Percentiles rank a stretch among this genome's conserved stretches.
phyloP scores from a whole-genome alignment of 1,140 invertebrate species.

The Pogonomyrmex barbatus region DNA sequence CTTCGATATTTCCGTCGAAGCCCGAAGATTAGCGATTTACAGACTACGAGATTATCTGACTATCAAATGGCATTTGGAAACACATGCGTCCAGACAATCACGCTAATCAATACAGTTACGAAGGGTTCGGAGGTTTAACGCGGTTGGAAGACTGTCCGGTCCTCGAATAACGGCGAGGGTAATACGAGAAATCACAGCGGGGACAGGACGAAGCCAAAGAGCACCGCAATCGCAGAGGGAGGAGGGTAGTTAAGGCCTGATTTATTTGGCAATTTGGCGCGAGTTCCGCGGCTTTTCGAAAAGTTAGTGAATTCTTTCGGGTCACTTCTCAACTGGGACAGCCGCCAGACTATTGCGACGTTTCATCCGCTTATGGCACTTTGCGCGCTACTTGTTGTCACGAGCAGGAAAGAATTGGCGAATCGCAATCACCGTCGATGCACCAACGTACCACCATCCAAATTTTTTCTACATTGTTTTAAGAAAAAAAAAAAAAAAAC shows the following conservation, averaged over 20 bases:
- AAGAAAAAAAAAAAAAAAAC: neutral
- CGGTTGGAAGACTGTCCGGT: slow-evolving; percentile 54
- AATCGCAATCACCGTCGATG: neutral
- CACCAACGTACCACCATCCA: neutral
- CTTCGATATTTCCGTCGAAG: neutral
- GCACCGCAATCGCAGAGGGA: slow-evolving; percentile 15
- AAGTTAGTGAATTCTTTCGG: slow-evolving; percentile 61
- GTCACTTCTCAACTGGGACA: slow-evolving; percentile 48
- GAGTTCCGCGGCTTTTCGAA: slow-evolving; percentile 48
- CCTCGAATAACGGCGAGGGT: slow-evolving; percentile 18
- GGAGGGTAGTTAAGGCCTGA: slow-evolving; percentile 42
- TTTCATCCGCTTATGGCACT: slow-evolving; percentile 26
- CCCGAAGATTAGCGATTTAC: slow-evolving; percentile 32
- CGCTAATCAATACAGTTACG: slow-evolving; percentile 15
- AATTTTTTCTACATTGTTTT: neutral
- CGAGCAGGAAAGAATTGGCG: slow-evolving; percentile 3
- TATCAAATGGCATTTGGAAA: slow-evolving; percentile 45
- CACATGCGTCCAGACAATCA: slow-evolving; percentile 49
- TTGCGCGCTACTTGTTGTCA: slow-evolving; percentile 1
- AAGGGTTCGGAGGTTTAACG: slow-evolving; percentile 42
- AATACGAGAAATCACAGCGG: slow-evolving; percentile 42
- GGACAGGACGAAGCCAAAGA: slow-evolving; percentile 35
- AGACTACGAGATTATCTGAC: slow-evolving; percentile 28
- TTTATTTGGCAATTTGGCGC: slow-evolving; percentile 69
- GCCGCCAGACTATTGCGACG: slow-evolving; percentile 38